Conservation (phyloP, 2,888 invertebrate genomes). For the Orchesellides sinensis region DNA sequence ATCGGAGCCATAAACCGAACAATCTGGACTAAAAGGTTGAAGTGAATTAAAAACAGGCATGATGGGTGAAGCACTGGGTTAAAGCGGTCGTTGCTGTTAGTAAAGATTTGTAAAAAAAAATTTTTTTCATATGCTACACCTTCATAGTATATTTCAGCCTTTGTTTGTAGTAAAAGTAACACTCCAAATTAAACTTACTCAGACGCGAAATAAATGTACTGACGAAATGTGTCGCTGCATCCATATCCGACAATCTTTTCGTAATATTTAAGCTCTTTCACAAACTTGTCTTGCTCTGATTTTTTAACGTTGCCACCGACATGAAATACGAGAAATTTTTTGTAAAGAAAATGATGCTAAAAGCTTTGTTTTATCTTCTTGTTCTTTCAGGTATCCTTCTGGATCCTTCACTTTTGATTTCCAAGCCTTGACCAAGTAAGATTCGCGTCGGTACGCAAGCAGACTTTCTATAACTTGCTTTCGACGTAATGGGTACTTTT, state of each 20-base stretch:
- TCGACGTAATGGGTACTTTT: slow-evolving; percentile 63
- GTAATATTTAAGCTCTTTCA: slow-evolving; percentile 1
- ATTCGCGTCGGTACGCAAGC: slow-evolving; percentile 45
- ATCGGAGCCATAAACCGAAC: slow-evolving; percentile 37
- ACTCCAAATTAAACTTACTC: slow-evolving; percentile 25
- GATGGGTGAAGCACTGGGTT: slow-evolving; percentile 65
- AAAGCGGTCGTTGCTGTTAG: slow-evolving; percentile 26
- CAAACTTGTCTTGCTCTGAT: slow-evolving; percentile 8
- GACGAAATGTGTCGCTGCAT: slow-evolving; percentile 46
- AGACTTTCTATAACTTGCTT: slow-evolving; percentile 44
- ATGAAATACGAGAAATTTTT: not conserved
- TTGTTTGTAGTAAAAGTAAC: not conserved
- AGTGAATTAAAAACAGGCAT: slow-evolving; percentile 44
- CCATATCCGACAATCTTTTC: slow-evolving; percentile 61
- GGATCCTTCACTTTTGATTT: slow-evolving; percentile 32
- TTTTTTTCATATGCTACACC: not conserved
- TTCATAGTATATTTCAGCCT: not conserved
- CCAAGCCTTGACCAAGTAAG: slow-evolving; percentile 56
- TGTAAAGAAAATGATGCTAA: slow-evolving; percentile 1
- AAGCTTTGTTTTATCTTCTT: slow-evolving; percentile 32
- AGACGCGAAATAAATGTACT: slow-evolving; percentile 68
- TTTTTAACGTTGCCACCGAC: slow-evolving; percentile 26
- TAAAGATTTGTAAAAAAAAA: not conserved
- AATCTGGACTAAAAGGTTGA: slow-evolving; percentile 28
- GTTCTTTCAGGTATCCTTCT: slow-evolving; percentile 25